phyloP scores from a whole-genome alignment of 2,797 vertebrate species.

The Coranthus polyacanthus region DNA sequence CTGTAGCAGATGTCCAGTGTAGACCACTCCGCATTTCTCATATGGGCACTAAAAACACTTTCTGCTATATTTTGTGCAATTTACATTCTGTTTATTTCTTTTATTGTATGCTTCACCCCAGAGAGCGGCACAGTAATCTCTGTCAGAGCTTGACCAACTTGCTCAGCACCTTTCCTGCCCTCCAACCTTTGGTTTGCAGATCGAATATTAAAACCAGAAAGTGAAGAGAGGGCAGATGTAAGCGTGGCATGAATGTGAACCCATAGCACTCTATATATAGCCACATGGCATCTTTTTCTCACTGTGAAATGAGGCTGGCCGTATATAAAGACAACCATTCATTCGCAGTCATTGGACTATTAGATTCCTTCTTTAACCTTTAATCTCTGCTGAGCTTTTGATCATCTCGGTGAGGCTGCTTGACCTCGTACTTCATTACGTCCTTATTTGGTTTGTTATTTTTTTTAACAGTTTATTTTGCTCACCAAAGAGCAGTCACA shows the following conservation, averaged over 20 bases:
- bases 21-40: constrained; percentile 36
- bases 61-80: constrained; percentile 53
- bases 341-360: constrained; percentile 4
- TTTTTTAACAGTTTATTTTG: constrained; percentile 29
- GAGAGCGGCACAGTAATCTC: constrained; percentile 39
- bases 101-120: constrained; percentile 29
- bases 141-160: constrained; percentile 38
- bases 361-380: neutral
- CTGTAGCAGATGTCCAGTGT: constrained; percentile 53
- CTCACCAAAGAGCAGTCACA: constrained; percentile 16
- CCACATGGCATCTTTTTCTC: constrained; percentile 24
- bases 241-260: constrained; percentile 29
- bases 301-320: constrained; percentile 22
- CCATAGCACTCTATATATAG: constrained; percentile 13
- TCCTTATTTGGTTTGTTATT: constrained; percentile 15
- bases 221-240: constrained; percentile 21
- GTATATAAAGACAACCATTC: constrained; percentile 17
- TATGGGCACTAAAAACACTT: constrained; percentile 38
- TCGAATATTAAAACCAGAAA: constrained; percentile 46
- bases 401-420: neutral
- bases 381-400: too few species aligned
- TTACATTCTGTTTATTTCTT: constrained; percentile 45
- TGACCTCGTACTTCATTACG: constrained; percentile 23
- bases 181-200: constrained; percentile 45
- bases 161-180: constrained; percentile 41